phyloP scores from a whole-genome alignment of 2,888 invertebrate genomes.

The Parnassius apollo region DNA sequence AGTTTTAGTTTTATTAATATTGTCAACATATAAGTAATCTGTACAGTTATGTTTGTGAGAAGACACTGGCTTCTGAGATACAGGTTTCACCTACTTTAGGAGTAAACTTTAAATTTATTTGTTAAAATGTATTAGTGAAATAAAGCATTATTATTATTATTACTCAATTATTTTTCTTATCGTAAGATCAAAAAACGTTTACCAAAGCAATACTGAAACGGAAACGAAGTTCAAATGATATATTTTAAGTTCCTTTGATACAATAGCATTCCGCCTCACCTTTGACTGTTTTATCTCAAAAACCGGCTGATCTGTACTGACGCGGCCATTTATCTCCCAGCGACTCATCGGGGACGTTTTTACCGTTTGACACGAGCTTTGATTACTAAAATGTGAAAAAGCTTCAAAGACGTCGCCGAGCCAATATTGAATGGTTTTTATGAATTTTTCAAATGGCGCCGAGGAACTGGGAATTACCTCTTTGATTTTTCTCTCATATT shows the following conservation, averaged over 20 bases:
- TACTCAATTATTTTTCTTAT: background rate
- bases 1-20: too few species aligned
- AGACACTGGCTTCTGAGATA: too few species aligned
- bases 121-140: too few species aligned
- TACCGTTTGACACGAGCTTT: constrained; percentile 30
- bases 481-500: constrained; percentile 1
- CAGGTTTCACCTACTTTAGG: too few species aligned
- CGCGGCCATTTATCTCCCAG: constrained; percentile 30
- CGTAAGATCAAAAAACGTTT: background rate
- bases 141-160: background rate
- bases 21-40: too few species aligned
- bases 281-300: constrained; percentile 18
- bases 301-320: constrained; percentile 25
- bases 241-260: constrained; percentile 21
- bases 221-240: constrained; percentile 19
- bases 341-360: constrained; percentile 30
- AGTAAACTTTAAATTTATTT: too few species aligned
- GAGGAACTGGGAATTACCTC: background rate
- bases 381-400: constrained; percentile 31
- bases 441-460: constrained; percentile 27
- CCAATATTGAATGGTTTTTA: constrained; percentile 29
- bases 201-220: background rate
- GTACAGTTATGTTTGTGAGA: too few species aligned
- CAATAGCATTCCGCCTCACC: constrained; percentile 14
- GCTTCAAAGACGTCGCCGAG: constrained; percentile 22